phyloP scores from a whole-genome alignment of 2,113 vertebrate species.

The Talpa occidentalis region DNA sequence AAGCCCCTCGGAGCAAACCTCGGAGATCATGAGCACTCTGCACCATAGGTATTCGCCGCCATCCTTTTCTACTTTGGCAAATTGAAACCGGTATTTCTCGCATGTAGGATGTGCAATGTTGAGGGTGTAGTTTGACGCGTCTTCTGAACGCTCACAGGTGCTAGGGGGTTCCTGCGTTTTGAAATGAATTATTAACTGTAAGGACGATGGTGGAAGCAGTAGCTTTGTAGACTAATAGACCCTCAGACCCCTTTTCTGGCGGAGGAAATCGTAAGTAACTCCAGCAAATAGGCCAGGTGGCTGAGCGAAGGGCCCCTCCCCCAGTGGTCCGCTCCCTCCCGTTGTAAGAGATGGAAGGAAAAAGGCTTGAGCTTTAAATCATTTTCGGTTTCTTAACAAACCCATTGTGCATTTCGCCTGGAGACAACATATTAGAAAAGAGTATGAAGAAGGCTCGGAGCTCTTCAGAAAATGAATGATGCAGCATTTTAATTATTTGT shows the following conservation, averaged over 20 bases:
- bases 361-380: slow-evolving; percentile 32
- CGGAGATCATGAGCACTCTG: slow-evolving; percentile 55
- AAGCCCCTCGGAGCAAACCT: slow-evolving; percentile 52
- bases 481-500: slow-evolving; percentile 80
- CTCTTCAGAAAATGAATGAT: slow-evolving; percentile 77
- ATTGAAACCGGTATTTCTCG: slow-evolving; percentile 44
- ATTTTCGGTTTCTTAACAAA: slow-evolving; percentile 51
- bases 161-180: background rate
- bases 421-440: slow-evolving; percentile 6
- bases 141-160: slow-evolving; percentile 50
- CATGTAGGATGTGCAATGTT: background rate
- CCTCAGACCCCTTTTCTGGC: background rate
- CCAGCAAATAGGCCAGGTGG: slow-evolving; percentile 74
- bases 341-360: slow-evolving; percentile 12
- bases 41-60: slow-evolving; percentile 66
- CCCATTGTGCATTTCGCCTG: slow-evolving; percentile 44
- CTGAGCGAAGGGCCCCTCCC: slow-evolving; percentile 64
- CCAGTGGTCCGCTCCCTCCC: background rate
- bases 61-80: slow-evolving; percentile 52
- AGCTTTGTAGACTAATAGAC: background rate
- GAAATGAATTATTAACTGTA: background rate
- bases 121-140: background rate
- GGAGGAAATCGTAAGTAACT: slow-evolving; percentile 51
- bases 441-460: slow-evolving; percentile 39
- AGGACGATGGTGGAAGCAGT: background rate